Evolutionary conservation across 1,140 invertebrate genomes (phyloP), one percentile per base, ranked within the genome.

Genomic region (Aradophagus sp.): DNA sequence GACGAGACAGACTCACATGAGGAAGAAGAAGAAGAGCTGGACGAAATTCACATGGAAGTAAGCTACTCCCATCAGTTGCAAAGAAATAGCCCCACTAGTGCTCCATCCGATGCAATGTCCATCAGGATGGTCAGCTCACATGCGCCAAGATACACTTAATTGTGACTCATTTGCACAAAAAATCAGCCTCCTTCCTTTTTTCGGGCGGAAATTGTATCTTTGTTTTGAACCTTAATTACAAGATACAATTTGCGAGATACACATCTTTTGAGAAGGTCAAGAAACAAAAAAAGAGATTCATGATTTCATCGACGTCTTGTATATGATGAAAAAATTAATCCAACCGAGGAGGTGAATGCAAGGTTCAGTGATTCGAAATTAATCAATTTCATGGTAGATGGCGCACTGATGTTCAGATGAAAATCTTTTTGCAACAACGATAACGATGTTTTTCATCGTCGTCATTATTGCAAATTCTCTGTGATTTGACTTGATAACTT

Each of bases 1-100:
- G 89, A 90, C 71, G 88, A 90, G 23, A 89, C 89, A 47, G 89
- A 90, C 68, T 89, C 89, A n/a, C 89, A 91, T 69, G 89, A 91
- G 82, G 90, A 91, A 61, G 90, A 90, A 68, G 90, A 91, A 58
- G 90, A 91, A 75, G 89, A 90, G 71, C 75, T 88, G 76, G 79
- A 89, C 77, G 79, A 86, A 84, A 79, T 90, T 82, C 85, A 89
- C 80, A 80, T 89, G 88, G 85, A 88, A 81, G 83, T 87, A 42
- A 86, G 84, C 76, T 83, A 82, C 59, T 73, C 83, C 12, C 80
- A 84, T 77, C 80, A 83, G 72, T 78, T 83, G 53, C 82, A 83
- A 66, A 82, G 79, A 75, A 80, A 81, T 23, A 86, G 83, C 70
- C 83, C 82, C 31, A 80, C 82, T 3, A 79, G 83, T 39, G 76